Conservation (phyloP, 1,140 invertebrate genomes). For the Manduca sexta region DNA sequence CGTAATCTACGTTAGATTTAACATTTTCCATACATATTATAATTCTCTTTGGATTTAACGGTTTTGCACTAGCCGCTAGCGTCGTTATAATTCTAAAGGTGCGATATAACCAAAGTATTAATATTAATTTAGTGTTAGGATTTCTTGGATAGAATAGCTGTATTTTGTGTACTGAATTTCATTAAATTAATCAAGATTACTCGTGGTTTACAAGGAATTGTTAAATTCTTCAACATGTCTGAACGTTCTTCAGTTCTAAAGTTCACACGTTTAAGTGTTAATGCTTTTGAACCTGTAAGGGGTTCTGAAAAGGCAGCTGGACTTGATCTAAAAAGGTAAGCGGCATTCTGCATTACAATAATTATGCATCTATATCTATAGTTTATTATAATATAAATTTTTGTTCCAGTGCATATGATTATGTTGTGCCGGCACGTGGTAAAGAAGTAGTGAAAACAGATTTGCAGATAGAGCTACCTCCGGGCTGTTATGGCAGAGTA, state of each 20-base stretch:
- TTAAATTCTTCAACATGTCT: slow-evolving; percentile 55
- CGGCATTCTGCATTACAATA: background rate
- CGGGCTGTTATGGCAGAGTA: slow-evolving; percentile 94
- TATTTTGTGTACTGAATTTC: too few species aligned
- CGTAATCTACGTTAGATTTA: too few species aligned
- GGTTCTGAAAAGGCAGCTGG: slow-evolving; percentile 92
- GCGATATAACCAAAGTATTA: too few species aligned
- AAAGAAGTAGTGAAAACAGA: slow-evolving; percentile 94
- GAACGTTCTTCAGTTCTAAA: slow-evolving; percentile 72
- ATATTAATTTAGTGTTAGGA: too few species aligned
- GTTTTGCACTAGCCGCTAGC: too few species aligned
- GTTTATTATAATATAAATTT: slow-evolving; percentile 4
- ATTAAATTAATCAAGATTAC: slow-evolving; percentile 4
- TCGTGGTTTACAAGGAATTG: background rate
- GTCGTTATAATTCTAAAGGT: too few species aligned
- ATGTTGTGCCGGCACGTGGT: slow-evolving; percentile 85
- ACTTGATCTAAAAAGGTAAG: slow-evolving; percentile 90
- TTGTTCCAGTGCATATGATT: slow-evolving; percentile 87
- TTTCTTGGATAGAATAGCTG: too few species aligned
- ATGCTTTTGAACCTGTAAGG: slow-evolving; percentile 86
- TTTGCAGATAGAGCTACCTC: slow-evolving; percentile 89
- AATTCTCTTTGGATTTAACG: too few species aligned
- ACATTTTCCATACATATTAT: too few species aligned
- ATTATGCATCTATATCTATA: slow-evolving; percentile 2
- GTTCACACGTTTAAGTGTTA: slow-evolving; percentile 84